Evolutionary conservation across 92 coral and sea anemone genomes (phyloP).

Genomic region (Zoanthus sansibaricus): DNA sequence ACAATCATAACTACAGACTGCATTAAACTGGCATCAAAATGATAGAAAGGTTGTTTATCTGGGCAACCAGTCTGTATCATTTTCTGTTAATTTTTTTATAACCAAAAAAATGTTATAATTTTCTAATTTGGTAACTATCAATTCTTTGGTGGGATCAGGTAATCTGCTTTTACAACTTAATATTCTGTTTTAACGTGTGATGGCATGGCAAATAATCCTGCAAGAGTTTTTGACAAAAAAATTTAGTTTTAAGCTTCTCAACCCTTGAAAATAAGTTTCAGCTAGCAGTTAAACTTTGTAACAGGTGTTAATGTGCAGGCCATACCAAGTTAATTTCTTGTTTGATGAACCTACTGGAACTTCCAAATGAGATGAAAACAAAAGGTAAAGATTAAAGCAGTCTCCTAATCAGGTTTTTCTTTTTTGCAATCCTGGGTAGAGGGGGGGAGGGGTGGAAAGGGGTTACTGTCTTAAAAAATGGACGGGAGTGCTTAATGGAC

Average conservation of each 20-base stretch:
- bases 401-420: background rate
- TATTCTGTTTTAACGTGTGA: background rate
- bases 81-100: background rate
- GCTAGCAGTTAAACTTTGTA: background rate
- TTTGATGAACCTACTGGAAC: background rate
- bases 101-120: background rate
- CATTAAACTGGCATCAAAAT: conserved; percentile 7
- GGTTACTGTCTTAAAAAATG: background rate
- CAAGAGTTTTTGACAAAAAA: background rate
- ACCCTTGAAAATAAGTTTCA: conserved; percentile 2
- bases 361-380: background rate
- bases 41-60: background rate
- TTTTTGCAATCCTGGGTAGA: too few species aligned
- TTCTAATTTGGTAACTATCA: background rate
- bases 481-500: background rate
- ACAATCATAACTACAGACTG: background rate
- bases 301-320: background rate
- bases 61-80: background rate
- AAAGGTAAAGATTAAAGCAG: background rate
- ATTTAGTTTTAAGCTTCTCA: background rate
- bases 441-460: background rate
- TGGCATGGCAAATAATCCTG: background rate
- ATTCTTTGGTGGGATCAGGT: too few species aligned
- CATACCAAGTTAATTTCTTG: background rate
- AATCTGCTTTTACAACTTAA: background rate